Percentiles rank a stretch among this genome's conserved stretches.
Conservation (phyloP, 2,113 vertebrate species). For the Phrynosoma blainvillii region DNA sequence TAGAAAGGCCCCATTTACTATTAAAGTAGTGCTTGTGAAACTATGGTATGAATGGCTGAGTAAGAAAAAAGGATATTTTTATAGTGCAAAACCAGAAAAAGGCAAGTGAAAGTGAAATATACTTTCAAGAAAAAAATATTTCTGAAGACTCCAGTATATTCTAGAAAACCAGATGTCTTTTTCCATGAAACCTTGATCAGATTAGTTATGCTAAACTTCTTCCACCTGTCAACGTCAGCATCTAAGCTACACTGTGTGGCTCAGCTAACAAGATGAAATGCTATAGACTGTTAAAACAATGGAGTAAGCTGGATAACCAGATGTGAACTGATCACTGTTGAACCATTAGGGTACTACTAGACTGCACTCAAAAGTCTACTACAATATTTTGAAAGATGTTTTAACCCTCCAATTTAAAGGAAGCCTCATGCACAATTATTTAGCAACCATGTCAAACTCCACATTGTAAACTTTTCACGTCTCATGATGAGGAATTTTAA, state of each 20-base stretch:
- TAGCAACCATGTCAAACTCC: neutral
- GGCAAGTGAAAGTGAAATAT: neutral
- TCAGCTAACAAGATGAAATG: neutral
- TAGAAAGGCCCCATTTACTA: neutral
- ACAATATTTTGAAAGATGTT: neutral
- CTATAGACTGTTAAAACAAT: neutral
- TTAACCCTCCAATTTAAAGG: neutral
- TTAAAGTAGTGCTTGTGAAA: too few species aligned
- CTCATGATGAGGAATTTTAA: neutral
- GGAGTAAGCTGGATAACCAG: neutral
- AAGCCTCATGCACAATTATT: neutral
- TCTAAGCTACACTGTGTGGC: constrained; percentile 9
- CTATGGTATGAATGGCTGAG: neutral
- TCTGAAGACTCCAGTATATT: neutral
- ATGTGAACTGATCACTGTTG: constrained; percentile 13
- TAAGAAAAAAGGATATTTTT: rapidly evolving
- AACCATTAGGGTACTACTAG: neutral
- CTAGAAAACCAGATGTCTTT: neutral
- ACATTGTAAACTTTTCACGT: neutral
- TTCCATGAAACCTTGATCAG: neutral
- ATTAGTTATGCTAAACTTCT: constrained; percentile 1
- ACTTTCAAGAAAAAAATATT: neutral
- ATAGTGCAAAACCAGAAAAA: neutral
- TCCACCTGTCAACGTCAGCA: constrained; percentile 30
- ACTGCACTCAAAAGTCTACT: rapidly evolving